phyloP scores from a whole-genome alignment of 2,888 invertebrate genomes.

The Lissocephala sabroskyi region DNA sequence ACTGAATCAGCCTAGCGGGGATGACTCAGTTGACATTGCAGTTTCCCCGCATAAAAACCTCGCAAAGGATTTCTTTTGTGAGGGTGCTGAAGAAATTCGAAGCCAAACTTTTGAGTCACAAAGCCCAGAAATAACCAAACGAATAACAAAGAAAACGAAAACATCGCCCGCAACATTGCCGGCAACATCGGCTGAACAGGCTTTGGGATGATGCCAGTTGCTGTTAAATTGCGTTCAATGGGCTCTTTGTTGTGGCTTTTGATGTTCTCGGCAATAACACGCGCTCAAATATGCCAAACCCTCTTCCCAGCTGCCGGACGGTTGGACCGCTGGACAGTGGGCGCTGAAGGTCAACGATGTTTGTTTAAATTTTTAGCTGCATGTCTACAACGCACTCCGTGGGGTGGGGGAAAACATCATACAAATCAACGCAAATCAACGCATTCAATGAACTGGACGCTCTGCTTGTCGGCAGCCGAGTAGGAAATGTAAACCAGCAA shows the following conservation, averaged over 20 bases:
- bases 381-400: slow-evolving; percentile 12
- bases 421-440: slow-evolving; percentile 58
- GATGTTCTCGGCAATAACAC: slow-evolving; percentile 31
- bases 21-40: slow-evolving; percentile 21
- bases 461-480: slow-evolving; percentile 31
- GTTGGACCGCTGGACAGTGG: slow-evolving; percentile 13
- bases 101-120: slow-evolving; percentile 5
- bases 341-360: slow-evolving; percentile 53
- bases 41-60: slow-evolving; percentile 40
- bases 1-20: slow-evolving; percentile 2
- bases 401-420: slow-evolving; percentile 42
- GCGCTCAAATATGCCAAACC: slow-evolving; percentile 33
- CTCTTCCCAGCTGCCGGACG: slow-evolving; percentile 19
- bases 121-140: not conserved
- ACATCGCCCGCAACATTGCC: not conserved
- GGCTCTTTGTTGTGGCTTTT: slow-evolving; percentile 34
- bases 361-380: slow-evolving; percentile 49
- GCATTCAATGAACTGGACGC: slow-evolving; percentile 44
- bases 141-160: slow-evolving; percentile 9
- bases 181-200: slow-evolving; percentile 19
- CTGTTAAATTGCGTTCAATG: slow-evolving; percentile 41
- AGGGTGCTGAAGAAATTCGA: slow-evolving; percentile 12
- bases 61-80: too few species aligned
- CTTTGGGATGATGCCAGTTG: slow-evolving; percentile 40
- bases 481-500: slow-evolving; percentile 57